A percentile compares a stretch with the other conserved stretches of the same genome.
Conservation (phyloP, 2,888 invertebrate genomes). For the Operophtera brumata region DNA sequence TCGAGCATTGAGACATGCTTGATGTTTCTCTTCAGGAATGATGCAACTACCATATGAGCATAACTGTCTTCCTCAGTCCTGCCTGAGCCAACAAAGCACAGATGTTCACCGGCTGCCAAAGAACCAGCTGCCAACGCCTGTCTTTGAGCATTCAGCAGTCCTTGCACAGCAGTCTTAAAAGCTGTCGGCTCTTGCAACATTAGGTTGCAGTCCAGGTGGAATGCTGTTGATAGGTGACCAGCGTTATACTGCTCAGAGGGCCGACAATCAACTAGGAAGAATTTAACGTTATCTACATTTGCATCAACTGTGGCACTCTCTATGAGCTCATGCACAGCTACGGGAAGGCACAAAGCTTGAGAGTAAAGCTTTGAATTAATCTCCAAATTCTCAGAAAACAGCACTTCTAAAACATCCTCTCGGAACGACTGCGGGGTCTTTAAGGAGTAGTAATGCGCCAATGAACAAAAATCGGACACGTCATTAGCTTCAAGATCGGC, state of each 20-base stretch:
- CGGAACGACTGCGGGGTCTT: slow-evolving; percentile 97
- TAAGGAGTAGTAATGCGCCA: slow-evolving; percentile 97
- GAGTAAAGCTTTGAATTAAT: slow-evolving; percentile 84
- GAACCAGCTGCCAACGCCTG: slow-evolving; percentile 93
- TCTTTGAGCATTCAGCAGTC: slow-evolving; percentile 92
- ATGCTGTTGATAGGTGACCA: slow-evolving; percentile 98
- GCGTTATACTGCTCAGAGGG: slow-evolving; percentile 98
- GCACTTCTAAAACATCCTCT: slow-evolving; percentile 86
- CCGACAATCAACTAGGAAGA: slow-evolving; percentile 98
- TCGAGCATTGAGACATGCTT: slow-evolving; percentile 95
- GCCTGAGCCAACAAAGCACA: slow-evolving; percentile 96
- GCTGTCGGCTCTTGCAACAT: slow-evolving; percentile 98
- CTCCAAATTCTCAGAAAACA: slow-evolving; percentile 81
- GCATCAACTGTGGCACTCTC: slow-evolving; percentile 87
- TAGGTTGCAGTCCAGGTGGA: slow-evolving; percentile 97
- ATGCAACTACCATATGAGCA: slow-evolving; percentile 98
- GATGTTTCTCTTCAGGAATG: slow-evolving; percentile 96
- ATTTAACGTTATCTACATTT: slow-evolving; percentile 86
- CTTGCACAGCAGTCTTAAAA: slow-evolving; percentile 96
- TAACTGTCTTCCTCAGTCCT: slow-evolving; percentile 96
- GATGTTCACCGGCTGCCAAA: slow-evolving; percentile 91
- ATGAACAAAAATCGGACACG: slow-evolving; percentile 96
- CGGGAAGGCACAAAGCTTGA: slow-evolving; percentile 96
- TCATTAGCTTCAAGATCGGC: slow-evolving; percentile 95
- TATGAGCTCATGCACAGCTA: slow-evolving; percentile 95